Evolutionary conservation across 2,888 invertebrate species (phyloP).

Genomic region (Caenorhabditis zanzibari): DNA sequence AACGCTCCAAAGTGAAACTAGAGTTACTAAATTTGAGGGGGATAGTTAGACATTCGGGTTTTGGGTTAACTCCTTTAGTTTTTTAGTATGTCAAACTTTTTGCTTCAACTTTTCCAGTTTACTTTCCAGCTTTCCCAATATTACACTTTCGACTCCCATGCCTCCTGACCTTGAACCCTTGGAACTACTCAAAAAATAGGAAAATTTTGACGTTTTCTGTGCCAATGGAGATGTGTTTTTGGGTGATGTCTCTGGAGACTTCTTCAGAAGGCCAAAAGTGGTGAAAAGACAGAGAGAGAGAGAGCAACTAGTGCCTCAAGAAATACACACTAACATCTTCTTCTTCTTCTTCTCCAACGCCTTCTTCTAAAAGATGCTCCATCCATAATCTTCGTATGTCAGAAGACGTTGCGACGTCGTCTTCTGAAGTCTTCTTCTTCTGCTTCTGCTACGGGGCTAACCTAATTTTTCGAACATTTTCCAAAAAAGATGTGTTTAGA

Average conservation of each 20-base stretch:
- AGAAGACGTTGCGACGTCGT: conserved; percentile 28
- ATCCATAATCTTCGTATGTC: conserved; percentile 57
- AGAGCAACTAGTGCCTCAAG: conserved; percentile 44
- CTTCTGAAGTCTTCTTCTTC: conserved; percentile 27
- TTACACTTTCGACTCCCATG: too few relatives aligned
- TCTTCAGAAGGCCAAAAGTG: conserved; percentile 38
- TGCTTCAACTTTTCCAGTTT: too few relatives aligned
- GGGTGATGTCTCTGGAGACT: conserved; percentile 65
- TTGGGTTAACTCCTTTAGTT: too few relatives aligned
- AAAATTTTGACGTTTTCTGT: conserved; percentile 28
- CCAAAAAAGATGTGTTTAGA: conserved; percentile 16
- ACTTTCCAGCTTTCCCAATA: too few relatives aligned
- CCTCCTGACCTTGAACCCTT: too few relatives aligned
- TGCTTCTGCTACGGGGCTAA: conserved; percentile 29
- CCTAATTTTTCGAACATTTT: conserved; percentile 67
- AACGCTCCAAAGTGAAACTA: too few relatives aligned
- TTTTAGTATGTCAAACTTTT: too few relatives aligned
- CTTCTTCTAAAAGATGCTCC: conserved; percentile 9
- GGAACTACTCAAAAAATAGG: conserved; percentile 18
- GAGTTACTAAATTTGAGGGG: too few relatives aligned
- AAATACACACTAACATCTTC: conserved; percentile 26
- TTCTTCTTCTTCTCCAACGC: conserved; percentile 2
- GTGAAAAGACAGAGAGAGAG: conserved; percentile 62
- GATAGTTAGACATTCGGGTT: too few relatives aligned
- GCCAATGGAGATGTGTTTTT: conserved; percentile 21